Evolutionary conservation across 2,797 vertebrate genomes (phyloP).

Genomic region (Pitangus sulphuratus): DNA sequence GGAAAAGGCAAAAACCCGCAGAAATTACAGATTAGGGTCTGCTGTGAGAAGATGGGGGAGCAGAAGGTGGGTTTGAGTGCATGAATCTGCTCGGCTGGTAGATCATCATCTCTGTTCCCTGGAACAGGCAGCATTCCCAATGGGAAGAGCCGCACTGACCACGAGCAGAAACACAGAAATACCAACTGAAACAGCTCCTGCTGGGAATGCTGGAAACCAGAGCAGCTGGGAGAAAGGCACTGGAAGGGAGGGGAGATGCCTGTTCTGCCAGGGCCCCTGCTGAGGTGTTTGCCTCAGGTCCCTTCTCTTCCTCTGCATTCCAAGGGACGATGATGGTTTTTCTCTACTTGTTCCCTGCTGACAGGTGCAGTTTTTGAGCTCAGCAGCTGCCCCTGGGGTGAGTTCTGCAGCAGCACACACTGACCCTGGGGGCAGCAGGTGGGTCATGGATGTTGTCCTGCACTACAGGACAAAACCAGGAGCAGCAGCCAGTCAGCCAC

Average conservation of each 20-base stretch:
- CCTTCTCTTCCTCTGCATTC: background rate
- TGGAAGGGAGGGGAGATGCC: background rate
- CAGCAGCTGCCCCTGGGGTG: background rate
- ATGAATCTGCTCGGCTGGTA: background rate
- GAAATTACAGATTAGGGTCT: background rate
- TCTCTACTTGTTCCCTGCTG: background rate
- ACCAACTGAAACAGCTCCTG: background rate
- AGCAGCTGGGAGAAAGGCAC: accelerated
- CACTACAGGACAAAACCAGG: background rate
- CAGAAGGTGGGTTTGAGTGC: background rate
- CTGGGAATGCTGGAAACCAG: background rate
- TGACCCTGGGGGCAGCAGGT: background rate
- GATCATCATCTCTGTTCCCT: background rate
- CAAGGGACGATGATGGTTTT: background rate
- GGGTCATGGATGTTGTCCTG: background rate
- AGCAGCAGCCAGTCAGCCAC: background rate
- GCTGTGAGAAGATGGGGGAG: background rate
- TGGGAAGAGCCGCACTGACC: conserved; percentile 67
- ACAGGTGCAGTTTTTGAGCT: background rate
- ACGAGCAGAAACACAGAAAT: accelerated
- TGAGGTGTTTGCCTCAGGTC: background rate
- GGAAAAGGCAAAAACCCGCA: background rate
- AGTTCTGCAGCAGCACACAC: background rate
- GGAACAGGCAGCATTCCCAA: conserved; percentile 77
- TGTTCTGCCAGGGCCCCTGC: background rate